Evolutionary conservation across 2,888 invertebrate species (phyloP), one percentile per base, ranked within the genome.

Genomic region (Erebia palarica): DNA sequence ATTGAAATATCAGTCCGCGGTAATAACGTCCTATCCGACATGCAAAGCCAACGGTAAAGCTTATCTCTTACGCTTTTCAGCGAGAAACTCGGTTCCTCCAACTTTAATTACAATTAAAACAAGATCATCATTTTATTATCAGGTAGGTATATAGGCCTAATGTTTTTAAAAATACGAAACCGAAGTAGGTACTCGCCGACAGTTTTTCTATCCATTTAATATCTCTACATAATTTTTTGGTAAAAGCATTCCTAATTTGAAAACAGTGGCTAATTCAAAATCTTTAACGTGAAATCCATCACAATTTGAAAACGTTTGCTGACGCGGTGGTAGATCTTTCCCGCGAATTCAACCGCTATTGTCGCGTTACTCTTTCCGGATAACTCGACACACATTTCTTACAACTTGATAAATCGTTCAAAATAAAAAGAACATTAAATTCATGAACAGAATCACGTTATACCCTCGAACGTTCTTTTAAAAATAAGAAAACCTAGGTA

Each of bases 321-420:
- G 87, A 88, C 84, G 80, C 77, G 79, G 80, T 81, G 79, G 78
- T 72, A 73, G 81, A 79, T 82, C 82, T 78, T 77, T 76, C 77
- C 77, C 79, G 77, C 79, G 81, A 78, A 80, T 79, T 75, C 78
- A 78, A 80, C 79, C 80, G 79, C 85, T 78, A 85, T 87, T 86
- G 85, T 87, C 81, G 78, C 80, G 76, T 77, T 72, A 77, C 78
- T 77, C 75, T 76, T 75, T 76, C 81, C 82, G 83, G 82, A 83
- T 78, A 80, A 76, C 77, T 78, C 80, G 80, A 84, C 82, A 82
- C 83, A 83, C 86, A 82, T 78, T 79, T 77, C 79, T 79, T 76
- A 77, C 77, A 73, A 78, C 83, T 82, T 89, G 87, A 89, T 87
- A 84, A 86, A 89, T 89, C 83, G 82, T 84, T 71, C 73, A 75